Base-by-base conservation (phyloP, 2,888 invertebrate genomes). In the Diplazon laetatorius region DNA sequence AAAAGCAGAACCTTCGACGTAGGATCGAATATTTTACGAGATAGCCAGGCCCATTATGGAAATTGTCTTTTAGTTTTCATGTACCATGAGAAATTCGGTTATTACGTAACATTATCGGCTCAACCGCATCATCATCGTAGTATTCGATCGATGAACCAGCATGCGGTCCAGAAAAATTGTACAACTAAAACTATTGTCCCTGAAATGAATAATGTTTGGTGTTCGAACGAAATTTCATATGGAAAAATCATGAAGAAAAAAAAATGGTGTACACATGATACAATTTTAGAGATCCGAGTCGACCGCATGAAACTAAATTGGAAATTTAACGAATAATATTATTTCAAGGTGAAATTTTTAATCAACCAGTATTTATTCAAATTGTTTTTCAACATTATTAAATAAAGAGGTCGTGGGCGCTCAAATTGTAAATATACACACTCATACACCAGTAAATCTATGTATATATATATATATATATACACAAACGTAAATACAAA, bases 311-410 rank as follows among this genome's bases (percentile, higher is more conserved):
- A 30, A 30, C 30, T 6, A 30, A 30, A 30, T 2, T 6, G 30
- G 30, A n/a, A n/a, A n/a, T n/a, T 30, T 30, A 30, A 30, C 2
- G 2, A 30, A 30, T 5, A 30, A 5, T 5, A 30, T 30, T 16
- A 30, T 55, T 55, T 30, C 9, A 55, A 14, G 52, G 30, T 35
- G 30, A 35, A 46, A 50, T 50, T 14, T 25, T 4, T 18, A n/a
- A 57, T 55, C 30, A 16, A 62, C 71, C 42, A 73, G 63, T 63
- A 63, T 65, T 50, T 30, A 52, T 69, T 65, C 59, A 35, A 48
- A 66, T 79, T 71, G 39, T 63, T 63, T 30, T 71, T 57, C 42
- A 73, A 76, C 63, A 73, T 69, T 10, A 76, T 73, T 73, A 76
- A 80, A 60, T 25, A 42, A 71, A 55, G 44, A 44, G 52, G 70